Evolutionary conservation across 1,140 invertebrate genomes (phyloP), one percentile per base, ranked within the genome.

Genomic region (Octopus bimaculoides): DNA sequence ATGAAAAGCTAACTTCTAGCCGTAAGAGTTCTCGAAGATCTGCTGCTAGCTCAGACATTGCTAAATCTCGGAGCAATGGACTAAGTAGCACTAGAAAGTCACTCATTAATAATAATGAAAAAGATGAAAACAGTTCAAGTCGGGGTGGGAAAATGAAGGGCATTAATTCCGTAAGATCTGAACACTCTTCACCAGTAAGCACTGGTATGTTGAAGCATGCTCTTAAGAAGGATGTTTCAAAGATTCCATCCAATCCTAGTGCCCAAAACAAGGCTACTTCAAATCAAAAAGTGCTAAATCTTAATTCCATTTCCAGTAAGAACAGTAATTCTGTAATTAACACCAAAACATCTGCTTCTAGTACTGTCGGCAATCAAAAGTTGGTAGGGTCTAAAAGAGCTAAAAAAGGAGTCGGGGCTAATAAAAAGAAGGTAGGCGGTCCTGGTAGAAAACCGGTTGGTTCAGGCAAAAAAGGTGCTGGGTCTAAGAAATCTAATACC

Each of bases 1-100:
- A n/a, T 75, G 41, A 75, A 75, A 75, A 52, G 74, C 3, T 9
- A 75, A 9, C 6, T n/a, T 12, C 41, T 52, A 14, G 41, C 52
- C 26, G 74, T 14, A 75, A 75, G 52, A 75, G 74, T 53, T 75
- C 74, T 75, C 26, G 74, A 53, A 52, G 74, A 52, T 75, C 74
- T 75, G 52, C 74, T 75, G 52, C 20, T 41, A 71, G 66, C 66
- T 71, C 66, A 71, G 66, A 71, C 66, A 14, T 71, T 71, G 66
- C 66, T n/a, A 71, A 71, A 17, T 71, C 66, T 6, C 17, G 14
- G 26, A 71, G 66, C 66, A 71, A 71, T 71, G 66, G 66, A 20
- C 17, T 71, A n/a, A 14, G 26, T 71, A 17, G 66, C 14, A 5
- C 66, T n/a, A 71, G 26, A 71, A 14, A 20, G 66, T 71, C 66